A percentile compares a stretch with the other conserved stretches of the same genome.
phyloP scores from a whole-genome alignment of 1,140 invertebrate species.

The Steinernema feltiae region DNA sequence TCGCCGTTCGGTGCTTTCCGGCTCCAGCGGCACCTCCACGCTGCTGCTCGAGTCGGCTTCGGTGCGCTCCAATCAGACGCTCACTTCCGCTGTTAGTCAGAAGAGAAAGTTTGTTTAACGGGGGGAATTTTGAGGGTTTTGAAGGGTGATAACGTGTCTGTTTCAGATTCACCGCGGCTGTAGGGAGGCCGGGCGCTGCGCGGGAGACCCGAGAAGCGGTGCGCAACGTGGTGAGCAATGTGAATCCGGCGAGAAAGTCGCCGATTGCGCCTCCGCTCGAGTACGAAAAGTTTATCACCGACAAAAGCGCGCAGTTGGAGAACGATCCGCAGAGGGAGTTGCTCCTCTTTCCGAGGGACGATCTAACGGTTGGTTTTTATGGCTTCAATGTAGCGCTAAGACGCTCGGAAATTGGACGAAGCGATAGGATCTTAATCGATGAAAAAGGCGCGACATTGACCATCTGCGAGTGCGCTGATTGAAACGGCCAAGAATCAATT shows the following conservation, averaged over 20 bases:
- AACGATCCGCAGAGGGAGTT: constrained; percentile 86
- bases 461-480: too few species aligned
- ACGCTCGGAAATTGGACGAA: neutral
- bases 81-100: neutral
- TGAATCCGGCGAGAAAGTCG: constrained; percentile 26
- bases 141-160: neutral
- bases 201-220: constrained; percentile 31
- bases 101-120: constrained; percentile 2
- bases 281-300: constrained; percentile 30
- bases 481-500: too few species aligned
- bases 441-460: neutral
- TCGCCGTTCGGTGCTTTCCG: neutral
- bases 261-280: constrained; percentile 31
- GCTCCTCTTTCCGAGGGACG: constrained; percentile 79
- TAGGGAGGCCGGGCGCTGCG: constrained; percentile 27
- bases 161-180: constrained; percentile 32
- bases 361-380: constrained; percentile 72
- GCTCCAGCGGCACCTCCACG: neutral
- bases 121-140: neutral
- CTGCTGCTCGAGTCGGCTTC: neutral
- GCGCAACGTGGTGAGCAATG: constrained; percentile 24
- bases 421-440: neutral
- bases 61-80: neutral
- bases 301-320: constrained; percentile 63
- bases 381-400: neutral